Percentiles rank a stretch among this genome's conserved stretches.
Conservation (phyloP, 2,888 invertebrate species). For the Netelia inedita region DNA sequence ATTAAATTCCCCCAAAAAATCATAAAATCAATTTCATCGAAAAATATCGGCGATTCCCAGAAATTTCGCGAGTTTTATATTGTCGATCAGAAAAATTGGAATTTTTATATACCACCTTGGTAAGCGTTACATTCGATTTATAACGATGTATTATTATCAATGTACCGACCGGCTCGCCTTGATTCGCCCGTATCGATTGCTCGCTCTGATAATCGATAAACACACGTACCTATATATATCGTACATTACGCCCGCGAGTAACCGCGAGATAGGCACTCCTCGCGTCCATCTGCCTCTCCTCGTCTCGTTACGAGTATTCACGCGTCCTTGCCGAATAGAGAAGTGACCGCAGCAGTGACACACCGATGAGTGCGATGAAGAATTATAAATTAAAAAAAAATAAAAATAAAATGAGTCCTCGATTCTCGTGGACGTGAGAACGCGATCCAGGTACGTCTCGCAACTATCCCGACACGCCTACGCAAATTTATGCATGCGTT, state of each 20-base stretch:
- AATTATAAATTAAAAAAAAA: slow-evolving; percentile 5
- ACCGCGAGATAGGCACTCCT: slow-evolving; percentile 35
- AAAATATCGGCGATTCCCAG: no score
- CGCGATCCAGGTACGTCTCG: slow-evolving; percentile 28
- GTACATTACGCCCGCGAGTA: slow-evolving; percentile 49
- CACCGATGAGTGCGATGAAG: not conserved
- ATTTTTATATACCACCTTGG: no score
- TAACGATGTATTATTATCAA: slow-evolving; percentile 81
- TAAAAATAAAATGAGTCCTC: slow-evolving; percentile 11
- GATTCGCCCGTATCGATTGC: slow-evolving; percentile 81
- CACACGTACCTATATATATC: slow-evolving; percentile 70
- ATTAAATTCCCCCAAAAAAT: not conserved
- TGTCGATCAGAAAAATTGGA: no score
- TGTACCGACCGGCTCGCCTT: slow-evolving; percentile 83
- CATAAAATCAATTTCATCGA: no score
- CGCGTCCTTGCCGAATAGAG: slow-evolving; percentile 70
- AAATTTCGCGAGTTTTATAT: no score
- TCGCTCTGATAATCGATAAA: slow-evolving; percentile 81
- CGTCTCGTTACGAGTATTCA: slow-evolving; percentile 32
- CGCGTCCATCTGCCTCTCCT: slow-evolving; percentile 23
- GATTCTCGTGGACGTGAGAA: slow-evolving; percentile 13
- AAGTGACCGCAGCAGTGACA: slow-evolving; percentile 54
- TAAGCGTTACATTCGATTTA: slow-evolving; percentile 84
- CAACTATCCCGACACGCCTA: slow-evolving; percentile 21
- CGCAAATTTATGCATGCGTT: slow-evolving; percentile 46